Conservation (phyloP, 2,113 vertebrate species). For the Montifringilla adamsi region DNA sequence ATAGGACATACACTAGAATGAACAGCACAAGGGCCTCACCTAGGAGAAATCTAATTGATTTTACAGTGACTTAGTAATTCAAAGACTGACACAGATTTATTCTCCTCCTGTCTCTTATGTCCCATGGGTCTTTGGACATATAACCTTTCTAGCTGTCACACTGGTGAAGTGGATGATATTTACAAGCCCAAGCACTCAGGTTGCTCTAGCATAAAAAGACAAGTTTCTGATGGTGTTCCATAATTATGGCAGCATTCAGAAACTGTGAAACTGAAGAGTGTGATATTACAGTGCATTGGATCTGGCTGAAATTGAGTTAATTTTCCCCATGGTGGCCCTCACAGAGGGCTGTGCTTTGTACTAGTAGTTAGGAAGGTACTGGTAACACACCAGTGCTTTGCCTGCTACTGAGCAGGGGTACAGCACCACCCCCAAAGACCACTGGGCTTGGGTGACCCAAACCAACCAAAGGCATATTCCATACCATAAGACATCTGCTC, state of each 20-base stretch:
- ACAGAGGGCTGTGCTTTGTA: background rate
- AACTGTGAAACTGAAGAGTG: background rate
- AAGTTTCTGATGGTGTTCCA: background rate
- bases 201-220: background rate
- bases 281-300: background rate
- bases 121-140: background rate
- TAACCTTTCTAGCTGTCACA: conserved; percentile 9
- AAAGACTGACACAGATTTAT: conserved; percentile 10
- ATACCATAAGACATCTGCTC: background rate
- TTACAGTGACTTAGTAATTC: background rate
- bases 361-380: background rate
- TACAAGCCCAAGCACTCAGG: background rate
- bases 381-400: background rate
- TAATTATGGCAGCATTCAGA: background rate
- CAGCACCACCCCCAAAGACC: background rate
- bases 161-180: conserved; percentile 1
- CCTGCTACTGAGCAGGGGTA: background rate
- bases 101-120: background rate
- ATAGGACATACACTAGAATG: background rate
- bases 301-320: background rate
- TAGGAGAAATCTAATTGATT: conserved; percentile 19
- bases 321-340: background rate
- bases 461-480: background rate
- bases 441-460: background rate
- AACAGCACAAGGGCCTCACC: background rate